phyloP scores from a whole-genome alignment of 2,113 vertebrate genomes.

The Poeciliopsis turrubarensis region DNA sequence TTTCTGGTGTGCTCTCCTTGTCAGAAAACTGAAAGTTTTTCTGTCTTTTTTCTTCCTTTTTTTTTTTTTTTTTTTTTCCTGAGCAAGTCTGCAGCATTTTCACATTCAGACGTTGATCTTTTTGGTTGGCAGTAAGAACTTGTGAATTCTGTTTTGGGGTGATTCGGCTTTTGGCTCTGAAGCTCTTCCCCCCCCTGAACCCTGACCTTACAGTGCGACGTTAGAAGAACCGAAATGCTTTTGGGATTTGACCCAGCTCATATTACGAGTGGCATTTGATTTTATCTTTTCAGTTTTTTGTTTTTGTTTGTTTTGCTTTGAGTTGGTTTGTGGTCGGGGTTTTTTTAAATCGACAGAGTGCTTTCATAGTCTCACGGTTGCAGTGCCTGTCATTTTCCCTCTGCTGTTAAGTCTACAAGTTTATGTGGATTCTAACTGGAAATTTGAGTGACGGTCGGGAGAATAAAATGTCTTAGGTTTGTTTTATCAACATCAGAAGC shows the following conservation, averaged over 20 bases:
- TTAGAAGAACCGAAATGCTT: constrained; percentile 58
- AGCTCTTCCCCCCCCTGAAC: neutral
- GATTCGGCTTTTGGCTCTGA: constrained; percentile 29
- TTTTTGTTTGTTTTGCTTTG: constrained; percentile 50
- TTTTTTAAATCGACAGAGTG: constrained; percentile 50
- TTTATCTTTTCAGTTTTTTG: constrained; percentile 40
- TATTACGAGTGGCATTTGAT: constrained; percentile 69
- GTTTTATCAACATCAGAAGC: constrained; percentile 59
- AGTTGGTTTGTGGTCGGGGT: constrained; percentile 50
- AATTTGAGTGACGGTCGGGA: constrained; percentile 61
- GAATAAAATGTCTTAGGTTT: constrained; percentile 61
- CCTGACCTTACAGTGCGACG: constrained; percentile 45
- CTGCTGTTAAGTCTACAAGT: constrained; percentile 59
- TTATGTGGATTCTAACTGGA: constrained; percentile 71
- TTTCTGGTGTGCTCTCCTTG: constrained; percentile 8
- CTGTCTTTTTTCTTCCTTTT: neutral
- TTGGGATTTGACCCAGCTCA: constrained; percentile 54
- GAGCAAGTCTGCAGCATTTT: neutral
- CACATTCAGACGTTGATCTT: neutral
- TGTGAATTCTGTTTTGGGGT: constrained; percentile 54
- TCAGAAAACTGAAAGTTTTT: constrained; percentile 10
- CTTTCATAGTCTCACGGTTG: constrained; percentile 55
- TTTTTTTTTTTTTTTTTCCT: neutral
- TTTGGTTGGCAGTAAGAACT: constrained; percentile 9
- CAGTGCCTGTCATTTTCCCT: constrained; percentile 50